phyloP scores from a whole-genome alignment of 2,888 invertebrate genomes.

The Zaprionus bogoriensis region DNA sequence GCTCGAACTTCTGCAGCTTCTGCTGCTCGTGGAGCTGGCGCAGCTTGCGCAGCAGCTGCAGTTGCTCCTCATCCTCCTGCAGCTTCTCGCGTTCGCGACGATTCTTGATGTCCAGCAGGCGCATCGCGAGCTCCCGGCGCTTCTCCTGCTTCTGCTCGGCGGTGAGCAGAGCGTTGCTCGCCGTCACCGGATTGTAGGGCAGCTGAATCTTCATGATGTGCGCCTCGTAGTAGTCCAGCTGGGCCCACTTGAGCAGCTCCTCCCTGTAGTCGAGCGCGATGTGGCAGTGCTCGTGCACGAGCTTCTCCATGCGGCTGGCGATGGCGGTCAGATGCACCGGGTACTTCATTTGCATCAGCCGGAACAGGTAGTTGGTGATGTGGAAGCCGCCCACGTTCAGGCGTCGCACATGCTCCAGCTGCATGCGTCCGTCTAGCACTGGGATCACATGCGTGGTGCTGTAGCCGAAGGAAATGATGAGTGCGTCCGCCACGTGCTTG shows the following conservation, averaged over 20 bases:
- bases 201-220: constrained; percentile 93
- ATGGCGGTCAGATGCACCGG: constrained; percentile 95
- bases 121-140: constrained; percentile 91
- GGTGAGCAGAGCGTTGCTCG: constrained; percentile 83
- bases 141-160: constrained; percentile 94
- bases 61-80: constrained; percentile 93
- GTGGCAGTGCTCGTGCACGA: constrained; percentile 91
- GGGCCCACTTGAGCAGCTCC: constrained; percentile 91
- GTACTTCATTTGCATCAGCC: constrained; percentile 95
- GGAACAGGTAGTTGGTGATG: constrained; percentile 89
- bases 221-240: constrained; percentile 90
- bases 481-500: constrained; percentile 83
- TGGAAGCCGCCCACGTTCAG: constrained; percentile 94
- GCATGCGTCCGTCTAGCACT: constrained; percentile 88
- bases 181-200: constrained; percentile 86
- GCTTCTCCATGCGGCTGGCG: constrained; percentile 93
- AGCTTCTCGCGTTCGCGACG: constrained; percentile 93
- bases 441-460: constrained; percentile 95
- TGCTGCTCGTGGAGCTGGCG: constrained; percentile 91
- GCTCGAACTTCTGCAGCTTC: constrained; percentile 88
- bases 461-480: constrained; percentile 93
- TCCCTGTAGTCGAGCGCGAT: constrained; percentile 91
- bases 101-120: constrained; percentile 94
- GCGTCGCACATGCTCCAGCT: constrained; percentile 88
- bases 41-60: constrained; percentile 89